Conservation (phyloP, 2,797 vertebrate genomes). For the Schizopygopsis pylzovi region DNA sequence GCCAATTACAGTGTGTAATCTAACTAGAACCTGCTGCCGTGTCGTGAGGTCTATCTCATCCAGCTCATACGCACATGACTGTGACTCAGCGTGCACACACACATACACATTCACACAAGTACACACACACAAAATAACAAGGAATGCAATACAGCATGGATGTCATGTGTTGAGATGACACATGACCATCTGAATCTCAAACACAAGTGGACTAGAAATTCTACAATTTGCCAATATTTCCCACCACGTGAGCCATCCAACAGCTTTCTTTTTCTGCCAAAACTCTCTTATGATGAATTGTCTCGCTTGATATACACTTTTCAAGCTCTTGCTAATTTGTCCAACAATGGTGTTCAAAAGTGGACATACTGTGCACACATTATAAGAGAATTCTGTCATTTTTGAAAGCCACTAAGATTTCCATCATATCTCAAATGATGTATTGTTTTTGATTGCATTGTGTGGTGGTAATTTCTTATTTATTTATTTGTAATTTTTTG, state of each 20-base stretch:
- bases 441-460: neutral
- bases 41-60: conserved; percentile 27
- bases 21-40: conserved; percentile 32
- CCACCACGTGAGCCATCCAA: neutral
- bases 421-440: neutral
- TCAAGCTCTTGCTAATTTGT: neutral
- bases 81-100: conserved; percentile 12
- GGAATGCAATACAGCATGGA: neutral
- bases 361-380: neutral
- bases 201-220: neutral
- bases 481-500: too few species aligned
- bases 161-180: conserved; percentile 10
- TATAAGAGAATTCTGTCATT: neutral
- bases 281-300: neutral
- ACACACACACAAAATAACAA: conserved; percentile 4
- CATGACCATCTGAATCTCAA: neutral
- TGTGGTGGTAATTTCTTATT: neutral
- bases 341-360: neutral
- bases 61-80: conserved; percentile 23
- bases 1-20: conserved; percentile 45
- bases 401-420: neutral
- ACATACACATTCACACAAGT: neutral
- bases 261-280: neutral
- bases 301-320: neutral
- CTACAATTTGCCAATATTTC: neutral